These are phyloP conservation scores for Crossocerus cetratus DNA, from an alignment of 2,888 invertebrate genomes.

Conservation along the genomic window DNA sequence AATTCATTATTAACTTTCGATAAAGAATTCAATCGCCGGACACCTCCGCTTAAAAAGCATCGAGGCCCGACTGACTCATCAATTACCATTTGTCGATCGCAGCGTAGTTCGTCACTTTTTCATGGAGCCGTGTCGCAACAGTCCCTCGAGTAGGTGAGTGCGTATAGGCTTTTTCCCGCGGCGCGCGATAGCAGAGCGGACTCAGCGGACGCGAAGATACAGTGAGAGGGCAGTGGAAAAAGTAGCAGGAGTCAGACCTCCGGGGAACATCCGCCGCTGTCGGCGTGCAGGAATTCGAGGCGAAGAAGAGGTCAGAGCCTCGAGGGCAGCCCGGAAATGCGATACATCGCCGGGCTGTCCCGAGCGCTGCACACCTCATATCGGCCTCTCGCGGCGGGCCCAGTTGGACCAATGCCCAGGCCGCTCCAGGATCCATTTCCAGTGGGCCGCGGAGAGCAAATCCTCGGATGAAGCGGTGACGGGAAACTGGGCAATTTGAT, in stretches of 20 bases:
- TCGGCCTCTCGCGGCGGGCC: not conserved
- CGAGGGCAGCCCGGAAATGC: slow-evolving; percentile 65
- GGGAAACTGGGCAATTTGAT: slow-evolving; percentile 48
- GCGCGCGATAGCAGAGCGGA: slow-evolving; percentile 14
- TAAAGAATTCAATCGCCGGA: too few species aligned
- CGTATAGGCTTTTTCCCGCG: slow-evolving; percentile 12
- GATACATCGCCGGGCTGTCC: slow-evolving; percentile 61
- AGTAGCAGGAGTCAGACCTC: slow-evolving; percentile 33
- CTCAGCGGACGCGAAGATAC: not conserved
- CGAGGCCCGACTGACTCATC: not conserved
- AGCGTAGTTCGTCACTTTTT: slow-evolving; percentile 5
- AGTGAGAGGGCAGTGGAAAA: slow-evolving; percentile 8
- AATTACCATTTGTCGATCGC: not conserved
- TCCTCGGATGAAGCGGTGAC: slow-evolving; percentile 31
- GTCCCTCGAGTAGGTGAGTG: not conserved
- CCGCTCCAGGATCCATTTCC: slow-evolving; percentile 15
- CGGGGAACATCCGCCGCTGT: slow-evolving; percentile 40
- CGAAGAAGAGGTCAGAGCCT: slow-evolving; percentile 56
- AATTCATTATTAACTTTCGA: too few species aligned
- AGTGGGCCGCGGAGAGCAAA: slow-evolving; percentile 24
- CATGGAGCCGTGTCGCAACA: not conserved
- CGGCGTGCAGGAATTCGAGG: slow-evolving; percentile 62
- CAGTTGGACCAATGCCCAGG: slow-evolving; percentile 18
- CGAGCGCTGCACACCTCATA: slow-evolving; percentile 35
- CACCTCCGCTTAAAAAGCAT: too few species aligned